phyloP scores from a whole-genome alignment of 2,888 invertebrate species.

The Amphipyra tragopoginis region DNA sequence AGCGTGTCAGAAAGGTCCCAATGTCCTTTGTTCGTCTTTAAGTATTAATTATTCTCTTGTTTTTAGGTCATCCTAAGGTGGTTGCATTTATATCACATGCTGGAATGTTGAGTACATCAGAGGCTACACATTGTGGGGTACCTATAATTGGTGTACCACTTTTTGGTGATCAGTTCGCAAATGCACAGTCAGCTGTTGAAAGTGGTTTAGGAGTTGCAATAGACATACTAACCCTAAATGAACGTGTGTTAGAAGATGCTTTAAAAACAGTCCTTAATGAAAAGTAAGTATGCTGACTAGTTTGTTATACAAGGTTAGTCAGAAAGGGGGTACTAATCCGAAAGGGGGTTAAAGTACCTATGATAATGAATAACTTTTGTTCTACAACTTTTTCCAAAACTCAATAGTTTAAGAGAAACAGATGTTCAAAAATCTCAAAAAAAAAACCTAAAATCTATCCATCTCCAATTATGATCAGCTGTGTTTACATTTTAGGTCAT shows the following conservation, averaged over 20 bases:
- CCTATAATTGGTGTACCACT: slow-evolving; percentile 86
- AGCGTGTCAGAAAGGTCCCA: too few species aligned
- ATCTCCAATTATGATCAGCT: too few species aligned
- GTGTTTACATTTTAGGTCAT: too few species aligned
- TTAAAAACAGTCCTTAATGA: slow-evolving; percentile 51
- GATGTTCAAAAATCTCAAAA: too few species aligned
- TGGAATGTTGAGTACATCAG: slow-evolving; percentile 86
- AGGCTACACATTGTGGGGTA: slow-evolving; percentile 79
- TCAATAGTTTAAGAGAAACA: too few species aligned
- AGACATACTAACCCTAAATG: slow-evolving; percentile 57
- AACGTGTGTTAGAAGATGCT: slow-evolving; percentile 41
- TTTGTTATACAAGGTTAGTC: too few species aligned
- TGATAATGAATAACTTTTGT: too few species aligned
- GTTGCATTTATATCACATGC: slow-evolving; percentile 87
- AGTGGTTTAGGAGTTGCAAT: slow-evolving; percentile 82
- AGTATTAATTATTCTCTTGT: not conserved
- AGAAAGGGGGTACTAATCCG: too few species aligned
- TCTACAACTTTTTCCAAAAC: too few species aligned
- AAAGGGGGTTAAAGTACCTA: too few species aligned
- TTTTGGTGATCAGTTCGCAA: slow-evolving; percentile 87
- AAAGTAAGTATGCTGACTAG: slow-evolving; percentile 40
- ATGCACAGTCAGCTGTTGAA: slow-evolving; percentile 80
- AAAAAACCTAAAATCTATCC: too few species aligned
- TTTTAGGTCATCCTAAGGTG: slow-evolving; percentile 86
- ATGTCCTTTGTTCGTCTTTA: too few species aligned